Evolutionary conservation across 2,797 vertebrate species (phyloP), one percentile per base, ranked within the genome.

Genomic region (Alca torda): DNA sequence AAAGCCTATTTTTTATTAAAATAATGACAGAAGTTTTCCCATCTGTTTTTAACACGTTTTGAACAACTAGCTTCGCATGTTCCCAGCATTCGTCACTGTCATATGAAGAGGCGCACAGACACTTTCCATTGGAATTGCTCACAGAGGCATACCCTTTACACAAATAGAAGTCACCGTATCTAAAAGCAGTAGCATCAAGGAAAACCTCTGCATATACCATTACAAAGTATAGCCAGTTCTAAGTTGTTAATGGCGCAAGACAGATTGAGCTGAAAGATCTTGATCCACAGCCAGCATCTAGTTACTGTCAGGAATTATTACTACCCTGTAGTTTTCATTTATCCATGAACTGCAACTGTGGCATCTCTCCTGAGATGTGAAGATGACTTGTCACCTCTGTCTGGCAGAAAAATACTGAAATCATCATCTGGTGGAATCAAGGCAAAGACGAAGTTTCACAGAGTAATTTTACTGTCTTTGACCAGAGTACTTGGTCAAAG

Each of bases 401-500:
- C 63, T 86, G 74, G 69, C 56, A 68, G 86, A 87, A 94, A 94
- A 94, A 89, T 51, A 46, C 60, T 65, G 64, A 80, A 87, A 89
- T 82, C 1, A 2, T 77, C 80, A 50, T 74, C 68, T 60, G 25
- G 21, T 54, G 35, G 45, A 93, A 84, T 61, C 35, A 51, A 68
- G 51, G 31, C 53, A 73, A 89, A 90, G 74, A 87, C 13, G 25
- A 82, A 92, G 48, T 74, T 97, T 93, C 72, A 74, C 72, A 54
- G 76, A 57, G 78, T 57, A 89, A 87, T 92, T 96, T 92, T 87
- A 61, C 64, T 80, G 76, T 68, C 61, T 96, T 80, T 92, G 93
- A 83, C 90, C 89, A 39, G 67, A 90, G 64, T 48, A 79, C 61
- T 72, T 57, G 82, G 94, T 96, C 81, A 95, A 91, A 96, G 82